phyloP scores from a whole-genome alignment of 92 coral and sea anemone species.

The Palythoa grandis region DNA sequence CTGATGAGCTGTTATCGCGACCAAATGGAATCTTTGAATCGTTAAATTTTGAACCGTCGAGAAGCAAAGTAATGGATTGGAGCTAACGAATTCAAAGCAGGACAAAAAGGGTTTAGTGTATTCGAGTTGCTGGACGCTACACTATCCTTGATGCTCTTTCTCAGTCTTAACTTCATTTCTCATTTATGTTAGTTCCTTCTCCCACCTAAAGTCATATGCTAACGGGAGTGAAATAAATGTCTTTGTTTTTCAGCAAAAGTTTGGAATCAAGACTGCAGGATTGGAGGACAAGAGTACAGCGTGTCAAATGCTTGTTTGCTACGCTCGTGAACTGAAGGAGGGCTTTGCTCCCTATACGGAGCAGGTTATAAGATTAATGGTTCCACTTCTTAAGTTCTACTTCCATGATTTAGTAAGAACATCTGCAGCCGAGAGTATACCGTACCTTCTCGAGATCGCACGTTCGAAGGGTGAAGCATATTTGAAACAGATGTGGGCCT shows the following conservation, averaged over 20 bases:
- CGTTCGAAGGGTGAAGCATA: conserved; percentile 93
- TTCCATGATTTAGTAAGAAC: conserved; percentile 99
- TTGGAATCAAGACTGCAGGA: conserved; percentile 98
- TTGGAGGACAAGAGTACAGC: conserved; percentile 99
- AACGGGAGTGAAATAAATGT: not conserved
- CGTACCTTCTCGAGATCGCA: conserved; percentile 85
- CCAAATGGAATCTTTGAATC: too few relatives aligned
- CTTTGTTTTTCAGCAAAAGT: conserved; percentile 80
- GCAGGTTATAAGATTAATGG: conserved; percentile 93
- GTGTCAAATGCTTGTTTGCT: conserved; percentile 97
- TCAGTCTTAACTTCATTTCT: too few relatives aligned
- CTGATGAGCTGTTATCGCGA: too few relatives aligned
- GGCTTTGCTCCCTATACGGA: conserved; percentile 96
- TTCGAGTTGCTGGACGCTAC: too few relatives aligned
- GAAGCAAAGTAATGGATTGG: too few relatives aligned
- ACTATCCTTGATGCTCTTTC: too few relatives aligned
- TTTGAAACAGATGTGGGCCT: conserved; percentile 98
- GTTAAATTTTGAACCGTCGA: too few relatives aligned
- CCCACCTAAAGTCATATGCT: too few relatives aligned
- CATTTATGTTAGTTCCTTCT: too few relatives aligned
- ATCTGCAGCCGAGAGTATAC: conserved; percentile 95
- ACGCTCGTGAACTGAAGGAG: conserved; percentile 94
- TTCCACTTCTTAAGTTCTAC: conserved; percentile 92
- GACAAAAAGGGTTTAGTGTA: too few relatives aligned
- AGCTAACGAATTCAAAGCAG: too few relatives aligned